phyloP scores from a whole-genome alignment of 2,113 vertebrate genomes.

The Pyrgilauda ruficollis region DNA sequence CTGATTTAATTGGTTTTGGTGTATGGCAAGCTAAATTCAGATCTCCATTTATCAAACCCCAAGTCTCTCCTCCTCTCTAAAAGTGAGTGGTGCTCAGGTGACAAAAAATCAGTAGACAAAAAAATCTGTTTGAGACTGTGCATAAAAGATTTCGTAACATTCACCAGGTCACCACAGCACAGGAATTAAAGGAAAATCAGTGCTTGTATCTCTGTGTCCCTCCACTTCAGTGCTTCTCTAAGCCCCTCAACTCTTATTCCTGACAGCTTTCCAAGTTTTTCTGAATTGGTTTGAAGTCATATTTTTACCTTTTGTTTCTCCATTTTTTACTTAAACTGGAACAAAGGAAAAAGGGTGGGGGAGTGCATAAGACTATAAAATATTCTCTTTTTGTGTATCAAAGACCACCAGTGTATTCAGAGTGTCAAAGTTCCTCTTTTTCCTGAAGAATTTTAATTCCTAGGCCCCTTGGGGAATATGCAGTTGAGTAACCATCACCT shows the following conservation, averaged over 20 bases:
- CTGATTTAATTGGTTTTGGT: conserved; percentile 63
- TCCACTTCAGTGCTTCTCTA: background rate
- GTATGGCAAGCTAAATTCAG: conserved; percentile 55
- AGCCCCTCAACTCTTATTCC: background rate
- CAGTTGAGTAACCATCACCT: background rate
- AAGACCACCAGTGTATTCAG: conserved; percentile 32
- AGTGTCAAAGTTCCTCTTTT: conserved; percentile 19
- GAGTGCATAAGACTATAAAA: background rate
- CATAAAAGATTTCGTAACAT: background rate
- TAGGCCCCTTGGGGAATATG: background rate
- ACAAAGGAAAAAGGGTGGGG: background rate
- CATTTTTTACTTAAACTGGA: background rate
- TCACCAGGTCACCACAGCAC: background rate
- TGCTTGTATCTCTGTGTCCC: background rate
- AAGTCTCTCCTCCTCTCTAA: background rate
- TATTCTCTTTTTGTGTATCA: conserved; percentile 48
- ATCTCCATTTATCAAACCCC: conserved; percentile 49
- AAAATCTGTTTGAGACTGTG: background rate
- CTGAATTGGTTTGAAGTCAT: conserved; percentile 15
- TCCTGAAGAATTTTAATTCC: conserved; percentile 29
- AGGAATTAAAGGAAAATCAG: background rate
- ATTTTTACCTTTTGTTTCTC: background rate
- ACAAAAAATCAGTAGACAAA: background rate
- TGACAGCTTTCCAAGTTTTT: background rate
- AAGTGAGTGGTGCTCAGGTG: background rate